A percentile compares a stretch with the other conserved stretches of the same genome.
These are phyloP conservation scores for Archips xylosteana DNA, from an alignment of 2,888 invertebrate species.

Conservation along the genomic window DNA sequence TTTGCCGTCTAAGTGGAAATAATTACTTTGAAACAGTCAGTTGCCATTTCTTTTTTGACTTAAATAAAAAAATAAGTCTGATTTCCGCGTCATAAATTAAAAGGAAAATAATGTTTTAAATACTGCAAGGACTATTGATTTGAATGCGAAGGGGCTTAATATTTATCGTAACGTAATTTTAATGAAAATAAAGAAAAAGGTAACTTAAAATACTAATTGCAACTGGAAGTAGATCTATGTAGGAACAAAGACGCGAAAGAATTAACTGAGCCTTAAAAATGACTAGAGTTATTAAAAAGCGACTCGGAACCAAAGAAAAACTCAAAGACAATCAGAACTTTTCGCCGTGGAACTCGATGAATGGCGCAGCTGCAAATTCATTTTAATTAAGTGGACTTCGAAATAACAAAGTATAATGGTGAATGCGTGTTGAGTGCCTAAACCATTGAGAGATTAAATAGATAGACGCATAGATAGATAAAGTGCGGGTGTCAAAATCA, in stretches of 20 bases:
- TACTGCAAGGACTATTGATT: background rate
- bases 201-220: background rate
- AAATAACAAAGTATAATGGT: conserved; percentile 63
- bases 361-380: conserved; percentile 45
- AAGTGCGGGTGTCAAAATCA: background rate
- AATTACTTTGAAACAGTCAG: conserved; percentile 19
- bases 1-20: conserved; percentile 31
- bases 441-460: conserved; percentile 48
- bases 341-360: conserved; percentile 22
- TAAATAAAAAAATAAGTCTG: background rate
- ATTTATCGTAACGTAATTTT: background rate
- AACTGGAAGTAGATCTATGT: background rate
- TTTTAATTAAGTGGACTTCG: conserved; percentile 54
- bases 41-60: background rate
- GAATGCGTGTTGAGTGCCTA: conserved; percentile 66
- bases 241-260: background rate
- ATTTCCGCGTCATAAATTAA: background rate
- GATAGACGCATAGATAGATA: background rate
- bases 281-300: conserved; percentile 16
- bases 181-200: background rate
- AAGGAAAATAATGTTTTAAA: background rate
- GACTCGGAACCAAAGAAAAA: conserved; percentile 20
- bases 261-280: conserved; percentile 3
- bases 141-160: background rate
- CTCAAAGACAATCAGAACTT: conserved; percentile 32